A percentile compares a stretch with the other conserved stretches of the same genome.
Evolutionary conservation across 2,888 invertebrate genomes (phyloP).

Genomic region (Hypercompe scribonia): DNA sequence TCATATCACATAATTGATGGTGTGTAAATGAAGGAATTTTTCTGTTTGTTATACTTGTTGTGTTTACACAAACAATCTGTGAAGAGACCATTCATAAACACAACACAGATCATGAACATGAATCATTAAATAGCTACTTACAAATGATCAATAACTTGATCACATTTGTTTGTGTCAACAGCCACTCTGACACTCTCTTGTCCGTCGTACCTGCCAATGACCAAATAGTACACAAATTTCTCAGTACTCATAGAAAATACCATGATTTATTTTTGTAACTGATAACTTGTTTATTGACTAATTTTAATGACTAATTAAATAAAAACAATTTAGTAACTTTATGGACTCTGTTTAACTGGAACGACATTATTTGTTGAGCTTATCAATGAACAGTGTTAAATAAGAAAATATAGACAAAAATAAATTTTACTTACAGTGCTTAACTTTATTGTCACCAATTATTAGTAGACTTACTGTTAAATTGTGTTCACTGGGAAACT

Average conservation of each 20-base stretch:
- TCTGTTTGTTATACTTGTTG: constrained; percentile 2
- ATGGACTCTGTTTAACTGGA: not conserved
- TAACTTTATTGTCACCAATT: not conserved
- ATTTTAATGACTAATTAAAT: not conserved
- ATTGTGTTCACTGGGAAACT: not conserved
- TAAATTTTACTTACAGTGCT: not conserved
- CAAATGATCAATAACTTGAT: not conserved
- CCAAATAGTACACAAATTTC: not conserved
- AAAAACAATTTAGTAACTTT: not conserved
- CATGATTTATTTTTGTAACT: not conserved
- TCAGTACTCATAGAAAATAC: not conserved
- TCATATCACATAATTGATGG: not conserved
- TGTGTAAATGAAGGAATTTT: not conserved
- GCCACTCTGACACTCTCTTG: not conserved
- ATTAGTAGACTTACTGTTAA: not conserved
- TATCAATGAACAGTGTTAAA: not conserved
- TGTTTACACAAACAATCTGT: constrained; percentile 1
- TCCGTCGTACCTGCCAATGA: not conserved
- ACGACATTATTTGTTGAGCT: too few species aligned
- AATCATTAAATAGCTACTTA: not conserved
- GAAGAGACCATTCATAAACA: not conserved
- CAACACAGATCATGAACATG: not conserved
- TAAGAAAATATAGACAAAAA: not conserved
- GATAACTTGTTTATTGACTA: not conserved
- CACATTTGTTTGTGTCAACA: not conserved